Percentiles rank a stretch among this genome's conserved stretches.
phyloP scores from a whole-genome alignment of 2,888 invertebrate genomes.

The Trichacis sp. region DNA sequence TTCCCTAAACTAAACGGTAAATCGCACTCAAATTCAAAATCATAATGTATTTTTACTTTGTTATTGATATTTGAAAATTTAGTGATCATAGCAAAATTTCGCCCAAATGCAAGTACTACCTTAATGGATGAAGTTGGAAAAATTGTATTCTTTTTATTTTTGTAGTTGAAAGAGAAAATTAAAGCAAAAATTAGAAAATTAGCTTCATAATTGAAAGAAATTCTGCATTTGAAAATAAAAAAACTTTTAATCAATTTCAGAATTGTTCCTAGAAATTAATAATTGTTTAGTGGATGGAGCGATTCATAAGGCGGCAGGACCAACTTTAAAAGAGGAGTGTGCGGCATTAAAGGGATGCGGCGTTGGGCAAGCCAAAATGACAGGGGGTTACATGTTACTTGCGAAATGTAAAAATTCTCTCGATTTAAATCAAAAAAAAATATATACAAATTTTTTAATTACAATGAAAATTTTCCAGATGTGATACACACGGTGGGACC shows the following conservation, averaged over 20 bases:
- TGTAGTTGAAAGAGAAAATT: too few relatives aligned
- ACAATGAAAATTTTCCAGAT: conserved; percentile 71
- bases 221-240: too few relatives aligned
- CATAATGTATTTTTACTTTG: too few relatives aligned
- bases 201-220: too few relatives aligned
- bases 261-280: conserved; percentile 1
- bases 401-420: conserved; percentile 81
- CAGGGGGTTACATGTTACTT: conserved; percentile 85
- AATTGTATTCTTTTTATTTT: too few relatives aligned
- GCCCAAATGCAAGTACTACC: too few relatives aligned
- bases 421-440: conserved; percentile 3
- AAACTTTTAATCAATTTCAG: neutral
- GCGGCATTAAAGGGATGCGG: conserved; percentile 78
- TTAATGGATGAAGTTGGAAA: too few relatives aligned
- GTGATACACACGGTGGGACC: conserved; percentile 94
- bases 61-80: too few relatives aligned
- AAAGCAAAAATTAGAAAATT: too few relatives aligned
- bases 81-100: too few relatives aligned
- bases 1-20: too few relatives aligned
- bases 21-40: too few relatives aligned
- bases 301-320: conserved; percentile 86
- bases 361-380: conserved; percentile 87
- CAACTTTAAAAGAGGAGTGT: conserved; percentile 78
- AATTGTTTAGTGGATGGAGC: conserved; percentile 83
- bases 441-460: neutral